Evolutionary conservation across 2,797 vertebrate species (phyloP).

Genomic region (Mallotus villosus): DNA sequence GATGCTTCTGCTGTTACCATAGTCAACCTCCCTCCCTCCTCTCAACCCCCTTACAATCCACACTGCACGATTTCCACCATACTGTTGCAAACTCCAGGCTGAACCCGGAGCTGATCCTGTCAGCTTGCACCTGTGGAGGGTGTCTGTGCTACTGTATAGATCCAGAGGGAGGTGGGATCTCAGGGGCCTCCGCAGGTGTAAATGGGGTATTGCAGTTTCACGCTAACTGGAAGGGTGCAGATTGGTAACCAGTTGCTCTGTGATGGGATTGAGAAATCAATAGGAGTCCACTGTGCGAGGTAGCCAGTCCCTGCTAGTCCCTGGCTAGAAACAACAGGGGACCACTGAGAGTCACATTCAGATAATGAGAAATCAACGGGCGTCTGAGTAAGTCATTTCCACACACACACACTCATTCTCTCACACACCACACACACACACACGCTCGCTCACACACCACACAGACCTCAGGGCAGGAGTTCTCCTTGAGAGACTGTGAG

Average conservation of each 20-base stretch:
- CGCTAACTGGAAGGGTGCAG: not conserved
- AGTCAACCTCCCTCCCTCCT: not conserved
- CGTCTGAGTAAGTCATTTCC: constrained; percentile 19
- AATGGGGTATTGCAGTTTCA: not conserved
- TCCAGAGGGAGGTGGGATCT: too few relatives aligned
- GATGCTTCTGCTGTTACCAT: not conserved
- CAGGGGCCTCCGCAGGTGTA: not conserved
- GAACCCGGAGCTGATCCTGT: not conserved
- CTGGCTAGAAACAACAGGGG: not conserved
- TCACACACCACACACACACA: constrained; percentile 6
- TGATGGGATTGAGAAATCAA: constrained; percentile 21
- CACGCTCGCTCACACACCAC: constrained; percentile 3
- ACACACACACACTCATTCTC: not conserved
- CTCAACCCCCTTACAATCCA: not conserved
- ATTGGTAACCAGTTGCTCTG: not conserved
- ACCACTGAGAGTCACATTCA: constrained; percentile 1
- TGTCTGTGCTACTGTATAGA: not conserved
- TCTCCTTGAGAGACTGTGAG: not conserved
- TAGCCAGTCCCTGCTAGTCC: not conserved
- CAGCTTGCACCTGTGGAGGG: not conserved
- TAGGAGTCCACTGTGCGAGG: constrained; percentile 1
- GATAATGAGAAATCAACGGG: constrained; percentile 24
- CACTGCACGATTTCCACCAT: not conserved
- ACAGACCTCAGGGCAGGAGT: not conserved
- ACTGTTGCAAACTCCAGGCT: not conserved